phyloP scores from a whole-genome alignment of 2,797 vertebrate genomes.

The Pseudochirops cupreus region DNA sequence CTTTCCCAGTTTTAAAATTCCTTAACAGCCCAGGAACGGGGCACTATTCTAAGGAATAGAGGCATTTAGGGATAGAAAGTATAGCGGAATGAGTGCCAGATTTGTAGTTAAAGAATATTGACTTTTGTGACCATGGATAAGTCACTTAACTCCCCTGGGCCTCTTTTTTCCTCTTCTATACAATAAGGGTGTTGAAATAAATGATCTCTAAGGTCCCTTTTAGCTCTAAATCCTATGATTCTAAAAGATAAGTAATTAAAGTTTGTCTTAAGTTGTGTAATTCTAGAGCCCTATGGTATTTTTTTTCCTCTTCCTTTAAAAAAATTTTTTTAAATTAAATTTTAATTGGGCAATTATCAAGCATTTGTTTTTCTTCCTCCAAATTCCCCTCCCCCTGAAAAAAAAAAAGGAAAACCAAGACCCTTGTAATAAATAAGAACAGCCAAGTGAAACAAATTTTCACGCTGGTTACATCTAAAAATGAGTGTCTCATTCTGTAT shows the following conservation, averaged over 20 bases:
- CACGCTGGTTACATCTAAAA: background rate
- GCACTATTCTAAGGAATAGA: background rate
- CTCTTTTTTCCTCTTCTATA: slow-evolving; percentile 22
- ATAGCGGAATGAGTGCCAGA: background rate
- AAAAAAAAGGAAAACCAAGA: background rate
- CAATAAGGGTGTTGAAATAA: slow-evolving; percentile 32
- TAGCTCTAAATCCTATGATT: background rate
- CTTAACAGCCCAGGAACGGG: background rate
- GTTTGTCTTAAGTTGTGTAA: background rate
- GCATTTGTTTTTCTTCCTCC: background rate
- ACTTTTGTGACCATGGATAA: slow-evolving; percentile 7
- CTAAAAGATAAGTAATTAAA: background rate
- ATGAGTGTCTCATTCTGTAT: background rate
- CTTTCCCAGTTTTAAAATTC: background rate
- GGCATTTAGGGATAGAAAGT: background rate
- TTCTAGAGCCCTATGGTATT: background rate
- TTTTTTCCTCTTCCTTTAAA: background rate
- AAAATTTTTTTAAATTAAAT: background rate
- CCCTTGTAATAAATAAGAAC: background rate
- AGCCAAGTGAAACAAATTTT: background rate
- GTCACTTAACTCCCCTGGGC: slow-evolving; percentile 32
- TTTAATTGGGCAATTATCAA: background rate
- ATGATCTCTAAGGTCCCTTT: background rate
- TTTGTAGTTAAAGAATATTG: slow-evolving; percentile 21
- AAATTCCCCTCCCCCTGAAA: background rate